Conservation (phyloP, 2,888 invertebrate genomes). For the Acheta domesticus region DNA sequence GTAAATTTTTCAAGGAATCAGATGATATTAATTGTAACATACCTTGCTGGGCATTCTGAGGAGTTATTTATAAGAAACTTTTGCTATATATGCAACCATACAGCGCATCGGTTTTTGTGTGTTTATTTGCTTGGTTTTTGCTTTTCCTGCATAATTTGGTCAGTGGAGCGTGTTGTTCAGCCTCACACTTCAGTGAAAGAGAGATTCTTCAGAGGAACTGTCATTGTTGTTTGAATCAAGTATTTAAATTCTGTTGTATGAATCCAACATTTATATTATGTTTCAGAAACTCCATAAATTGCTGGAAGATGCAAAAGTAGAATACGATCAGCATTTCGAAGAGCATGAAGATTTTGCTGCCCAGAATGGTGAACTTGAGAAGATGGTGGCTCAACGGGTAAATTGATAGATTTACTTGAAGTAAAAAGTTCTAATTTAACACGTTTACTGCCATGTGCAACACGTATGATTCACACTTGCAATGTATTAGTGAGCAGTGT, state of each 20-base stretch:
- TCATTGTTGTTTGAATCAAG: background rate
- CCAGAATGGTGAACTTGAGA: background rate
- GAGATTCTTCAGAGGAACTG: background rate
- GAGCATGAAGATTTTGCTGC: background rate
- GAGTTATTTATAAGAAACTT: too few species aligned
- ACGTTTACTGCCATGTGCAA: too few species aligned
- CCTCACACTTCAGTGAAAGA: background rate
- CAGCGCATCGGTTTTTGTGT: too few species aligned
- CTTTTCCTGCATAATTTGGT: too few species aligned
- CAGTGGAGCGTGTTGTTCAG: background rate
- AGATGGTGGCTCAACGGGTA: background rate
- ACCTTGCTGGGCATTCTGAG: too few species aligned
- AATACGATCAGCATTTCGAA: background rate
- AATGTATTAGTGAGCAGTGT: too few species aligned
- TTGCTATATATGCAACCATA: too few species aligned
- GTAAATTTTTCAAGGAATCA: too few species aligned
- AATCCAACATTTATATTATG: background rate
- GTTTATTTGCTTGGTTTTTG: too few species aligned
- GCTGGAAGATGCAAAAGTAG: slow-evolving; percentile 21
- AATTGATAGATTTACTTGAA: background rate
- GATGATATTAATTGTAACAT: too few species aligned
- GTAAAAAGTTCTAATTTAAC: too few species aligned
- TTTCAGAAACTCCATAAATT: slow-evolving; percentile 24
- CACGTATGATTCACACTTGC: too few species aligned
- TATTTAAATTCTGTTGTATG: background rate